Conservation (phyloP, 2,888 invertebrate genomes). For the Onthophagus sagittarius region DNA sequence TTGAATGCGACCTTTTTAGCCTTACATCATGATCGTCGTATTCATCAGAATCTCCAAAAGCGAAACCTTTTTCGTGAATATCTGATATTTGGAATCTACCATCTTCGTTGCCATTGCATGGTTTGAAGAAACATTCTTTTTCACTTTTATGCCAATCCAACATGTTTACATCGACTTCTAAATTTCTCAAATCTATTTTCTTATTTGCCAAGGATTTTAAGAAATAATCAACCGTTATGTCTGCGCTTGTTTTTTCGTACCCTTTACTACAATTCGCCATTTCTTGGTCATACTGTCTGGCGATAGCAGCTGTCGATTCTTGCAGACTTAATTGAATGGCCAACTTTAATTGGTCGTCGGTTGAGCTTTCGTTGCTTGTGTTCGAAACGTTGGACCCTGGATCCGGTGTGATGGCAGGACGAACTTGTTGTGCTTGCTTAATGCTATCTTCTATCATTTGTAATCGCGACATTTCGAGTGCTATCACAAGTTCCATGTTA, state of each 20-base stretch:
- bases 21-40: conserved; percentile 44
- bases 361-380: conserved; percentile 41
- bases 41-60: conserved; percentile 44
- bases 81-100: conserved; percentile 54
- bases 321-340: conserved; percentile 55
- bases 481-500: conserved; percentile 62
- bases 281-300: conserved; percentile 29
- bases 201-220: conserved; percentile 52
- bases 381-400: conserved; percentile 46
- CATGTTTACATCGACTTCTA: conserved; percentile 40
- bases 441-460: conserved; percentile 62
- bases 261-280: conserved; percentile 21
- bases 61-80: conserved; percentile 50
- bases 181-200: conserved; percentile 47
- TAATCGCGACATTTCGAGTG: conserved; percentile 64
- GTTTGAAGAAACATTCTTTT: conserved; percentile 44
- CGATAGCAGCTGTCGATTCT: conserved; percentile 40
- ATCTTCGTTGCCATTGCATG: conserved; percentile 50
- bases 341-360: conserved; percentile 51
- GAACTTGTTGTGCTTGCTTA: conserved; percentile 47
- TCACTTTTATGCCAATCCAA: conserved; percentile 35
- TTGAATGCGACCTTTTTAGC: conserved; percentile 51
- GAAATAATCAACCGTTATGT: conserved; percentile 54
- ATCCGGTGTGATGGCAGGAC: conserved; percentile 35
- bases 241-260: conserved; percentile 49